Evolutionary conservation across 2,888 invertebrate genomes (phyloP).

Genomic region (Pterostichus niger): DNA sequence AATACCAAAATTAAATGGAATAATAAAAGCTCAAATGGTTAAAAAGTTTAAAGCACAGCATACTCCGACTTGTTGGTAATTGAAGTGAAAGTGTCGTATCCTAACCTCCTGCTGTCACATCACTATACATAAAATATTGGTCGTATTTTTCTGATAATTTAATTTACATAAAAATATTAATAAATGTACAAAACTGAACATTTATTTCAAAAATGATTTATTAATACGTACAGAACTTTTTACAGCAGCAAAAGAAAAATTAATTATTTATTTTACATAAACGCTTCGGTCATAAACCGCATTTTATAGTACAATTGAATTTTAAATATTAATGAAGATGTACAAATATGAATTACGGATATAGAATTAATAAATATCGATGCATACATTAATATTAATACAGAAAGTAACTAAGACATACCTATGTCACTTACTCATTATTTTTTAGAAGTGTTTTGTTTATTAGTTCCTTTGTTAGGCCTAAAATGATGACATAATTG

Average conservation of each 20-base stretch:
- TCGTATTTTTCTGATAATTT: conserved; percentile 53
- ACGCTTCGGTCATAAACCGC: too few species aligned
- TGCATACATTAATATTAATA: too few species aligned
- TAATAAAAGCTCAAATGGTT: background rate
- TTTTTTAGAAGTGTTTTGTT: too few species aligned
- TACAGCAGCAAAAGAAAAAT: background rate
- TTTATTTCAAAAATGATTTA: conserved; percentile 27
- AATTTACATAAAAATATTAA: conserved; percentile 60
- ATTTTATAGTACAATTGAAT: too few species aligned
- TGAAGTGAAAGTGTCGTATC: conserved; percentile 43
- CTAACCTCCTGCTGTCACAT: conserved; percentile 13
- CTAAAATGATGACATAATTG: too few species aligned
- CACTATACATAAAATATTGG: conserved; percentile 46
- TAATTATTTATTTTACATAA: background rate
- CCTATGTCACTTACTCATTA: too few species aligned
- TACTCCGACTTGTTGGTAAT: conserved; percentile 22
- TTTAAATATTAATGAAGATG: too few species aligned
- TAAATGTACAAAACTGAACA: conserved; percentile 29
- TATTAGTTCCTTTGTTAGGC: too few species aligned
- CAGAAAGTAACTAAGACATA: too few species aligned
- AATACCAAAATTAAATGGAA: background rate
- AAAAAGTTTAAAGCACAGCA: background rate
- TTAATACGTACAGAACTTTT: background rate
- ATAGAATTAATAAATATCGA: too few species aligned
- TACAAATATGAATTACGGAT: too few species aligned